phyloP scores from a whole-genome alignment of 2,888 invertebrate species.

The Chalcosyrphus nemorum region DNA sequence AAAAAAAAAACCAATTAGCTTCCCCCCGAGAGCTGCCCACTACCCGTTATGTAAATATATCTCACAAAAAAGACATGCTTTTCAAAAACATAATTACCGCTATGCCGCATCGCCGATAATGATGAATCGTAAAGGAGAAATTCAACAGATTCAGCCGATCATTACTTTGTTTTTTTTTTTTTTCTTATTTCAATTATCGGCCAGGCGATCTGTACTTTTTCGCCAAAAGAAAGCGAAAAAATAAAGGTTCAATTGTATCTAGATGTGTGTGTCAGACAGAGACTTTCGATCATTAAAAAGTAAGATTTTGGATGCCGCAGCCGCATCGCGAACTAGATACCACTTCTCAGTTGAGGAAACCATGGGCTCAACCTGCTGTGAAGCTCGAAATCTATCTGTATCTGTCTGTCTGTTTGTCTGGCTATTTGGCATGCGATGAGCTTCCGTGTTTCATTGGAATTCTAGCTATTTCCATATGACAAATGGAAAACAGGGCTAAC shows the following conservation, averaged over 20 bases:
- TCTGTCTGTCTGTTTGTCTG: background rate
- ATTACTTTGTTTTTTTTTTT: background rate
- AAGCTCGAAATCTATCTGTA: background rate
- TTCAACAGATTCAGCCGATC: constrained; percentile 34
- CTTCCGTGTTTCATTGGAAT: constrained; percentile 49
- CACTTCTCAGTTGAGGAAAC: background rate
- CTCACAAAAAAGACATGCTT: background rate
- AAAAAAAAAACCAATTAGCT: constrained; percentile 53
- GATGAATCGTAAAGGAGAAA: constrained; percentile 42
- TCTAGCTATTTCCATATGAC: constrained; percentile 48
- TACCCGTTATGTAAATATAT: constrained; percentile 62
- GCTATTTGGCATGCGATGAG: background rate
- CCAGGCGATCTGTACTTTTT: background rate
- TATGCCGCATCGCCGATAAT: constrained; percentile 8
- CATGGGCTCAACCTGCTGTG: constrained; percentile 10
- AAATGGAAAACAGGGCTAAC: constrained; percentile 55
- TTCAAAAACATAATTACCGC: constrained; percentile 28
- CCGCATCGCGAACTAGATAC: constrained; percentile 7
- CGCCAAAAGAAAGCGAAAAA: constrained; percentile 65
- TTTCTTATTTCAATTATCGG: background rate
- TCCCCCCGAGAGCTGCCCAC: constrained; percentile 22
- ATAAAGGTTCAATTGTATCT: constrained; percentile 11
- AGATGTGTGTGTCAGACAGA: constrained; percentile 48
- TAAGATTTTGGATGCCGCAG: constrained; percentile 57
- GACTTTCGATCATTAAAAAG: constrained; percentile 65